Percentiles rank a stretch among this genome's conserved stretches.
These are phyloP conservation scores for Halichoeres trimaculatus DNA, from an alignment of 2,113 vertebrate species.

Conservation along the genomic window DNA sequence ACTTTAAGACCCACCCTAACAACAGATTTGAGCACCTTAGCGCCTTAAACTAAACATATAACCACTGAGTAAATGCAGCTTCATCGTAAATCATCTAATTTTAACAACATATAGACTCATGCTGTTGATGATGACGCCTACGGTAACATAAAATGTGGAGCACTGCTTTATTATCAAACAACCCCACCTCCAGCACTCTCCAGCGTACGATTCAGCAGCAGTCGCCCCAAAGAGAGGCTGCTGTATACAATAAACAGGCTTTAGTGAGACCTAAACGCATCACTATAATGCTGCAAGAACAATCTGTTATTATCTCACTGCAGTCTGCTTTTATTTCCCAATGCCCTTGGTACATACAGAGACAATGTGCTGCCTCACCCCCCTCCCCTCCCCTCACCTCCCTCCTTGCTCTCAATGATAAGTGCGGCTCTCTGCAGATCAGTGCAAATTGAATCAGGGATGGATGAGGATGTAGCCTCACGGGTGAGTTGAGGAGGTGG, in stretches of 20 bases:
- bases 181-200: conserved; percentile 50
- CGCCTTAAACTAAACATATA: background rate
- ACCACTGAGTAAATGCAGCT: background rate
- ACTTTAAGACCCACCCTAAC: background rate
- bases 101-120: conserved; percentile 6
- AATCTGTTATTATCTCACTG: conserved; percentile 63
- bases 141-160: conserved; percentile 78
- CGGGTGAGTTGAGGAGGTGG: conserved; percentile 20
- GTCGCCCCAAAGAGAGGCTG: conserved; percentile 44
- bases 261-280: conserved; percentile 59
- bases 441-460: conserved; percentile 80
- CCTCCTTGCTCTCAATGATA: conserved; percentile 64
- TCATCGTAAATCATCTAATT: conserved; percentile 2
- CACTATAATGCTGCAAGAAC: conserved; percentile 54
- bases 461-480: conserved; percentile 67
- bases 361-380: conserved; percentile 67
- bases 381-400: conserved; percentile 6
- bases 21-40: no score
- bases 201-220: conserved; percentile 44
- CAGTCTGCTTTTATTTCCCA: conserved; percentile 66
- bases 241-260: conserved; percentile 56
- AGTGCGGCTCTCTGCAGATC: conserved; percentile 75
- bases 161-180: conserved; percentile 77
- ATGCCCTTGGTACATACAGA: conserved; percentile 74
- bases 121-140: conserved; percentile 37